Percentiles rank a stretch among this genome's conserved stretches.
These are phyloP conservation scores for Clunio marinus DNA, from an alignment of 2,888 invertebrate genomes.

Conservation along the genomic window DNA sequence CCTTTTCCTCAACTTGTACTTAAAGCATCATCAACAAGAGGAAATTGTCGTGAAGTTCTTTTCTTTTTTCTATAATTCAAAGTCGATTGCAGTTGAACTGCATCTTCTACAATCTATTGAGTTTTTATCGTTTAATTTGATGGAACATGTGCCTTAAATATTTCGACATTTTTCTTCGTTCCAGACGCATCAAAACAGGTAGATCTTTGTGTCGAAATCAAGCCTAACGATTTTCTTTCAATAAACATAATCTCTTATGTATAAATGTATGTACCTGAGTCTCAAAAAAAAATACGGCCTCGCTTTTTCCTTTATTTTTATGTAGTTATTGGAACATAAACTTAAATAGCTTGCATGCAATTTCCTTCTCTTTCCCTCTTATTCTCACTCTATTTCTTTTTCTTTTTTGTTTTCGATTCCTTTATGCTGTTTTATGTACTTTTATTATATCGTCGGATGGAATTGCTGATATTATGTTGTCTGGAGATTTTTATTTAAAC, in stretches of 20 bases:
- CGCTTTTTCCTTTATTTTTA: neutral
- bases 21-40: too few relatives aligned
- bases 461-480: slow-evolving; percentile 28
- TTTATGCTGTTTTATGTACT: slow-evolving; percentile 28
- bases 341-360: slow-evolving; percentile 29
- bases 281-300: slow-evolving; percentile 13
- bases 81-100: neutral
- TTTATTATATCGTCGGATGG: slow-evolving; percentile 24
- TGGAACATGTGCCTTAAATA: slow-evolving; percentile 14
- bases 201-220: slow-evolving; percentile 25
- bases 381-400: neutral
- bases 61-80: neutral
- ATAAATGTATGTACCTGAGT: slow-evolving; percentile 26
- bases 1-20: neutral
- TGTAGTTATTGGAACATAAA: slow-evolving; percentile 36
- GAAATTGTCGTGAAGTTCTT: slow-evolving; percentile 1
- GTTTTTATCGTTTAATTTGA: neutral
- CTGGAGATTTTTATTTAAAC: slow-evolving; percentile 19
- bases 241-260: slow-evolving; percentile 23
- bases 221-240: slow-evolving; percentile 28
- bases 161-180: neutral
- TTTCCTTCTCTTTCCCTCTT: slow-evolving; percentile 20
- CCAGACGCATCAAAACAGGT: slow-evolving; percentile 38
- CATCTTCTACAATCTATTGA: neutral
- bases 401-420: neutral